Percentiles rank a stretch among this genome's conserved stretches.
Conservation (phyloP, 2,113 vertebrate species). For the Gallinago media region DNA sequence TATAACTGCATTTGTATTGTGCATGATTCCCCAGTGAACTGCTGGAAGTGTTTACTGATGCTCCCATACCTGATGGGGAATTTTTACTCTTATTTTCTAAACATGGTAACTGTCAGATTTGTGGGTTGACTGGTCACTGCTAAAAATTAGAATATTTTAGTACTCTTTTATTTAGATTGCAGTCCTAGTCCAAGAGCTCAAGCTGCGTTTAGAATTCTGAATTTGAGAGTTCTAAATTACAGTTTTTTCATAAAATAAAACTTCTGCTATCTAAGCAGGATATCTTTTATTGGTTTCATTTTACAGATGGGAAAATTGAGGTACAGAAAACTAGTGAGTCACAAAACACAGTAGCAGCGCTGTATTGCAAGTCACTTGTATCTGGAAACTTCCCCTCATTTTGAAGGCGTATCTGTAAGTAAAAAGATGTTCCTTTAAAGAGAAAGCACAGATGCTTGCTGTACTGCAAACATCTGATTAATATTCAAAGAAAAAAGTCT, state of each 20-base stretch:
- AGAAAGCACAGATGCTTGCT: not conserved
- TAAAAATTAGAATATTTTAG: not conserved
- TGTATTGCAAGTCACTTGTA: not conserved
- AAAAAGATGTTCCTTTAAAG: not conserved
- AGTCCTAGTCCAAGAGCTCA: not conserved
- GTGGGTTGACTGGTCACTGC: not conserved
- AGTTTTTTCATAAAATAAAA: not conserved
- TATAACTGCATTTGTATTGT: not conserved
- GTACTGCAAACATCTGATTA: not conserved
- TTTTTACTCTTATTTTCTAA: not conserved
- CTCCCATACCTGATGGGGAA: not conserved
- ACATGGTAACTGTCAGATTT: not conserved
- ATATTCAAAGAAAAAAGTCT: not conserved
- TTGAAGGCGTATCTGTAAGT: not conserved
- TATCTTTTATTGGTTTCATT: not conserved
- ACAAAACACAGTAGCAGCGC: not conserved
- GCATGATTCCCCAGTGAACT: not conserved
- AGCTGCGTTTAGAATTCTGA: not conserved
- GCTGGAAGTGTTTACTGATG: not conserved
- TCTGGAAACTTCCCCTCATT: not conserved
- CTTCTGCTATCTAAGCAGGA: not conserved
- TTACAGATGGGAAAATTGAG: not conserved
- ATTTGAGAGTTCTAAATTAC: not conserved
- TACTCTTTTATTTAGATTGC: not conserved
- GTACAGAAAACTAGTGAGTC: not conserved